These are phyloP conservation scores for Hormaphis cornu DNA, from an alignment of 1,140 invertebrate genomes.

Conservation along the genomic window DNA sequence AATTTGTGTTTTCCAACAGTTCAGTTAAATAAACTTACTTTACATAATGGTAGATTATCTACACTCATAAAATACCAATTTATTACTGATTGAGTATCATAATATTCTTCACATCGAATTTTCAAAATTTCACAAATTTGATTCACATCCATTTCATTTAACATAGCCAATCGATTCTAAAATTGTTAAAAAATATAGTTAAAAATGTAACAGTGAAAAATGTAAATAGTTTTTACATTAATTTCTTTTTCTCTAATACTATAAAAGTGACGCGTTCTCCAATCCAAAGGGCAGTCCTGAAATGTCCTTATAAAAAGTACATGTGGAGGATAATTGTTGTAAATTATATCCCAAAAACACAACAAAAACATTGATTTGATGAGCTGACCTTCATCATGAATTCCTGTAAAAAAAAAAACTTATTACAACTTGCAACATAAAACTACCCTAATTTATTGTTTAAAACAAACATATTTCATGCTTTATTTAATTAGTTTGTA, in stretches of 20 bases:
- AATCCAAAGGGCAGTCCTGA: slow-evolving; percentile 59
- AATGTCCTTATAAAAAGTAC: slow-evolving; percentile 58
- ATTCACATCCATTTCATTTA: slow-evolving; percentile 1
- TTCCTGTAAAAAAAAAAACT: slow-evolving; percentile 21
- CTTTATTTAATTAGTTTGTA: too few species aligned
- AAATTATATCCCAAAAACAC: slow-evolving; percentile 59
- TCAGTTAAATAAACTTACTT: slow-evolving; percentile 45
- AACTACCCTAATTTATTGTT: neutral
- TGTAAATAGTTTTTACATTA: slow-evolving; percentile 36
- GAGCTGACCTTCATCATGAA: slow-evolving; percentile 23
- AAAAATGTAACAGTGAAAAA: neutral
- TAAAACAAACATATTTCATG: too few species aligned
- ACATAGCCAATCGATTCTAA: neutral
- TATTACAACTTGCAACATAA: neutral
- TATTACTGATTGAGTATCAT: neutral
- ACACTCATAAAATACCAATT: slow-evolving; percentile 33
- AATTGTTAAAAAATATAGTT: neutral
- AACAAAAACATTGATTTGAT: slow-evolving; percentile 50
- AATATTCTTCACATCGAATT: slow-evolving; percentile 40
- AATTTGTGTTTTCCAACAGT: too few species aligned
- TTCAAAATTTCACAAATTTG: slow-evolving; percentile 13
- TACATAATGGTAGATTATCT: slow-evolving; percentile 42
- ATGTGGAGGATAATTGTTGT: slow-evolving; percentile 41
- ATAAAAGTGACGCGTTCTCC: slow-evolving; percentile 51
- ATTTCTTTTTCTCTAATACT: slow-evolving; percentile 43